These are phyloP conservation scores for Drosophila basisetae DNA, from an alignment of 2,888 invertebrate species.

Conservation along the genomic window DNA sequence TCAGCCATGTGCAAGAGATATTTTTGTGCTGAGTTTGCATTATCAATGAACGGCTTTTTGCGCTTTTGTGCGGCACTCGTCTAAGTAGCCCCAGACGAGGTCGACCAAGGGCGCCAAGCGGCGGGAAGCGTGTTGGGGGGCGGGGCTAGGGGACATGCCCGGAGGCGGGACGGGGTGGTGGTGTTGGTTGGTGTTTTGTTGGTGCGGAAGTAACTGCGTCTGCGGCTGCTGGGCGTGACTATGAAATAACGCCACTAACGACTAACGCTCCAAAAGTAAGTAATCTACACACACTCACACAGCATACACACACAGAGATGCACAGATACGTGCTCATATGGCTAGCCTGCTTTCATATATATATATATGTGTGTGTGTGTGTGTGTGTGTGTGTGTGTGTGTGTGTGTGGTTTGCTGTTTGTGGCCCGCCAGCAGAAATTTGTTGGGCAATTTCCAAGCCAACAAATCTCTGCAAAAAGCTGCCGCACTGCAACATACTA, in stretches of 20 bases:
- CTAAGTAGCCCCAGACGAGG: conserved; percentile 66
- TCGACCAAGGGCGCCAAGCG: conserved; percentile 4
- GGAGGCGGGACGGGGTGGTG: neutral
- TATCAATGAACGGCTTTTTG: conserved; percentile 81
- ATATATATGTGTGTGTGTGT: neutral
- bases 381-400: conserved; percentile 6
- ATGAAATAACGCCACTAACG: conserved; percentile 81
- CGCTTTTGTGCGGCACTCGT: conserved; percentile 70
- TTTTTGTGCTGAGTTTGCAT: conserved; percentile 81
- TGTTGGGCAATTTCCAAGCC: conserved; percentile 82
- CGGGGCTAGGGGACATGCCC: neutral
- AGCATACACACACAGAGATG: conserved; percentile 43
- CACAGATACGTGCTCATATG: conserved; percentile 74
- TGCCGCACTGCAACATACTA: conserved; percentile 61
- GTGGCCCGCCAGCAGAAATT: conserved; percentile 79
- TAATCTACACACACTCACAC: conserved; percentile 67
- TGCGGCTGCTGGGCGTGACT: conserved; percentile 71
- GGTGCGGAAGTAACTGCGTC: conserved; percentile 23
- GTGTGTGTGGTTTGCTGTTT: conserved; percentile 57
- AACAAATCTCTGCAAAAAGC: conserved; percentile 79
- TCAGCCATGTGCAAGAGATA: conserved; percentile 50
- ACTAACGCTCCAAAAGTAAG: conserved; percentile 79
- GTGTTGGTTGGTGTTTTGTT: neutral
- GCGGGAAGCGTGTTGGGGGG: neutral
- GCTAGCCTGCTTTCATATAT: conserved; percentile 1